Percentiles rank a stretch among this genome's conserved stretches.
These are phyloP conservation scores for Coregonus suidteri DNA, from an alignment of 2,797 vertebrate species.

Conservation along the genomic window DNA sequence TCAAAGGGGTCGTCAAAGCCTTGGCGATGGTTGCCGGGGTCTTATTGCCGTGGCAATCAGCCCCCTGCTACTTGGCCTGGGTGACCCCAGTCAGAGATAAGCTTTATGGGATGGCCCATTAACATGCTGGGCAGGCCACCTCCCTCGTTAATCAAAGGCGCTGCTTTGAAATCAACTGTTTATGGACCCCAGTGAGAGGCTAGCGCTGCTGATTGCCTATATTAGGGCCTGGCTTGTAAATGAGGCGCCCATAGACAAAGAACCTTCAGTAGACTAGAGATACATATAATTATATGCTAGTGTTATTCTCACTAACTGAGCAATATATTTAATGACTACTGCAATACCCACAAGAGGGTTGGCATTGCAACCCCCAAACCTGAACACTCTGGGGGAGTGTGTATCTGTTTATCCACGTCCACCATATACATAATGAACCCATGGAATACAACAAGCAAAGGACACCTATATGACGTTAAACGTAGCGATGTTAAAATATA, in stretches of 20 bases:
- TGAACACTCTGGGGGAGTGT: slow-evolving; percentile 43
- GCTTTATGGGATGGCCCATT: slow-evolving; percentile 77
- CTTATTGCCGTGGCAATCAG: slow-evolving; percentile 77
- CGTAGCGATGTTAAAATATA: slow-evolving; percentile 30
- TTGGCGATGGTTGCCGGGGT: slow-evolving; percentile 69
- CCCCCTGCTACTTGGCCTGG: slow-evolving; percentile 72
- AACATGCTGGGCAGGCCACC: slow-evolving; percentile 71
- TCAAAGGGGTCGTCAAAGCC: slow-evolving; percentile 67
- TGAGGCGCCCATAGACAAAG: slow-evolving; percentile 65
- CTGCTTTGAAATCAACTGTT: slow-evolving; percentile 76
- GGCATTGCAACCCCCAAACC: slow-evolving; percentile 35
- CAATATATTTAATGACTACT: slow-evolving; percentile 71
- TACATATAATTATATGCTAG: slow-evolving; percentile 27
- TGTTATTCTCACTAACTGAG: slow-evolving; percentile 67
- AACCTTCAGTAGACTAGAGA: slow-evolving; percentile 46
- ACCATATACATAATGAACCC: slow-evolving; percentile 68
- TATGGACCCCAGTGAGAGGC: slow-evolving; percentile 80
- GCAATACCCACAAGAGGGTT: slow-evolving; percentile 56
- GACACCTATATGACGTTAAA: slow-evolving; percentile 52
- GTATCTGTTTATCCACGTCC: slow-evolving; percentile 66
- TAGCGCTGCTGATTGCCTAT: slow-evolving; percentile 67
- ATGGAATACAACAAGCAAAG: slow-evolving; percentile 47
- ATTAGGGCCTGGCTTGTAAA: slow-evolving; percentile 69
- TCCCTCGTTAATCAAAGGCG: slow-evolving; percentile 71
- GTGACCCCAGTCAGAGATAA: slow-evolving; percentile 77